A percentile compares a stretch with the other conserved stretches of the same genome.
These are phyloP conservation scores for Erpetoichthys calabaricus DNA, from an alignment of 2,797 vertebrate genomes.

Conservation along the genomic window DNA sequence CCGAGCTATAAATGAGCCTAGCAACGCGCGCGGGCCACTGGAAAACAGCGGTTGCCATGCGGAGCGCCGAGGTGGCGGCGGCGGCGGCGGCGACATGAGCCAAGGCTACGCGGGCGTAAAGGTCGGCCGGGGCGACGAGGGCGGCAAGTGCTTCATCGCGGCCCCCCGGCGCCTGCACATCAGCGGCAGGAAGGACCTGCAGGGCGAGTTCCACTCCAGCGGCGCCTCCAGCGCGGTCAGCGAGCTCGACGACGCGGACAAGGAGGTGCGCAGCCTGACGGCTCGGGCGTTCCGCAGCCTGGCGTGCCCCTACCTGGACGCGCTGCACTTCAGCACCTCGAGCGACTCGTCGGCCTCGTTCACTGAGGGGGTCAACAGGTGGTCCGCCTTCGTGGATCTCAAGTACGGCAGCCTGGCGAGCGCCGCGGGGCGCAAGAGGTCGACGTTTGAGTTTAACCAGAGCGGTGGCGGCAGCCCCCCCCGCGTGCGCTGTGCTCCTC, in stretches of 20 bases:
- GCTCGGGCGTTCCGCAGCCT: conserved; percentile 87
- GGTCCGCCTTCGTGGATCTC: conserved; percentile 80
- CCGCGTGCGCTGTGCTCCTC: conserved; percentile 36
- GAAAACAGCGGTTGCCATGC: conserved; percentile 46
- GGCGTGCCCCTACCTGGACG: conserved; percentile 85
- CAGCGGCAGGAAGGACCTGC: conserved; percentile 57
- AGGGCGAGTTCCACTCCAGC: conserved; percentile 72
- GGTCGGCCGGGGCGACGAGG: conserved; percentile 44
- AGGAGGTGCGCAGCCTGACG: conserved; percentile 89
- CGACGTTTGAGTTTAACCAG: conserved; percentile 31
- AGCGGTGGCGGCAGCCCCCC: conserved; percentile 14
- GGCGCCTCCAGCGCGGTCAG: conserved; percentile 91
- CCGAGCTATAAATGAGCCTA: conserved; percentile 65
- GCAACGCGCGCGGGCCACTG: conserved; percentile 37
- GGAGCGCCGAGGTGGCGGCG: conserved; percentile 32
- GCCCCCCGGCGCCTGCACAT: conserved; percentile 78
- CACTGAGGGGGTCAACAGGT: conserved; percentile 76
- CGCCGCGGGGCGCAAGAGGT: conserved; percentile 44
- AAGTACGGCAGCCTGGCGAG: conserved; percentile 65
- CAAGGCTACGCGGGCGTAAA: conserved; percentile 53
- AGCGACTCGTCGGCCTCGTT: conserved; percentile 73
- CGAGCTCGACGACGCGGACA: conserved; percentile 91
- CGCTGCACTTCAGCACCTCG: conserved; percentile 72
- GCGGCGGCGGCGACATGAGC: conserved; percentile 45
- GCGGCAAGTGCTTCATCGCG: conserved; percentile 53